A percentile compares a stretch with the other conserved stretches of the same genome.
phyloP scores from a whole-genome alignment of 2,888 invertebrate species.

The Pachycephus smyrnensis region DNA sequence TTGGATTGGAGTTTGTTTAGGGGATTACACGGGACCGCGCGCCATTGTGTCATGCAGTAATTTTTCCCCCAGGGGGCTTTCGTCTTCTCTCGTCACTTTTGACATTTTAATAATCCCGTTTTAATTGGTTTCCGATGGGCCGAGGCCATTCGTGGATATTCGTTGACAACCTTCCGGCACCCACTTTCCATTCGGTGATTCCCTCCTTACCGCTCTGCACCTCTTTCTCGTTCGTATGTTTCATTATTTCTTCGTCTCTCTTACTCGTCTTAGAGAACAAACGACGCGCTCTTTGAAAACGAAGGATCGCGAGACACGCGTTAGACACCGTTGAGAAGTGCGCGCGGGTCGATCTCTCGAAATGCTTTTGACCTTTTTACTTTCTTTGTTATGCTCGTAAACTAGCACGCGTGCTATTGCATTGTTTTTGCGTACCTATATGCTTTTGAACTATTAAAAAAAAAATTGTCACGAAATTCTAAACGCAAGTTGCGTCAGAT shows the following conservation, averaged over 20 bases:
- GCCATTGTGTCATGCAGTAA: constrained; percentile 11
- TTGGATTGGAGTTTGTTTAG: neutral
- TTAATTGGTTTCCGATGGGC: constrained; percentile 30
- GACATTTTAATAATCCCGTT: constrained; percentile 39
- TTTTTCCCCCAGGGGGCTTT: constrained; percentile 7
- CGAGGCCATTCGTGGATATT: neutral
- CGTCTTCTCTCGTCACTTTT: constrained; percentile 20
- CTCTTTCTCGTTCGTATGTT: constrained; percentile 1
- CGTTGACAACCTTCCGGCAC: constrained; percentile 30
- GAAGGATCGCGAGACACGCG: neutral
- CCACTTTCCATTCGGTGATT: constrained; percentile 3
- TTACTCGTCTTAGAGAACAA: constrained; percentile 16
- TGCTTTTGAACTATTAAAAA: neutral
- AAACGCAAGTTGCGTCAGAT: neutral
- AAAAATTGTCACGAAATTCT: neutral
- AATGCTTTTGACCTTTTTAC: neutral
- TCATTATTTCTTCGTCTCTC: constrained; percentile 36
- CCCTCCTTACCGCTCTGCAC: neutral
- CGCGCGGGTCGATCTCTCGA: neutral
- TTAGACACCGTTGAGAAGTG: neutral
- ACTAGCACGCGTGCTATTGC: neutral
- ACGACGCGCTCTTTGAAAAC: neutral
- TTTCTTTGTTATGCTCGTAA: neutral
- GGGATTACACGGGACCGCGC: neutral
- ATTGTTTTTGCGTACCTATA: neutral